A percentile compares a stretch with the other conserved stretches of the same genome.
phyloP scores from a whole-genome alignment of 2,888 invertebrate species.

The Lamellibrachia columna region DNA sequence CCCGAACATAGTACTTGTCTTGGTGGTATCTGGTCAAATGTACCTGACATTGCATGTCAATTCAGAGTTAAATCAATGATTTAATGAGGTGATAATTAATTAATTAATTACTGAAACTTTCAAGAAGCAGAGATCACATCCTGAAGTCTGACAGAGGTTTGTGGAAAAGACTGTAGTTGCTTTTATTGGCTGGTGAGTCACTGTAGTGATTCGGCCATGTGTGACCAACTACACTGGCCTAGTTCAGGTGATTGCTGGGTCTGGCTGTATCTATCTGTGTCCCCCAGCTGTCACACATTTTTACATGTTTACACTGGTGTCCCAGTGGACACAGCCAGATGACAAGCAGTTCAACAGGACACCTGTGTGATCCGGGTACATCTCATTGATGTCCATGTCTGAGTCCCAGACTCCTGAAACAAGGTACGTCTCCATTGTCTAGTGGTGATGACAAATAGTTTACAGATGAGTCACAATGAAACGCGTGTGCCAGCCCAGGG shows the following conservation, averaged over 20 bases:
- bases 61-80: neutral
- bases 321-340: neutral
- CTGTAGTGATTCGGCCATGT: neutral
- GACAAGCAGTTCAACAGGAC: neutral
- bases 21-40: neutral
- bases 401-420: neutral
- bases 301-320: neutral
- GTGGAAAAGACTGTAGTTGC: neutral
- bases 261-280: neutral
- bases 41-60: neutral
- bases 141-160: neutral
- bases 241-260: neutral
- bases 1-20: neutral
- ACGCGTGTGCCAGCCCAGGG: neutral
- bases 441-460: neutral
- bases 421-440: neutral
- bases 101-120: neutral
- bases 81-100: neutral
- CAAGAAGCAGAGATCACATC: neutral
- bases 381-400: neutral
- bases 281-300: neutral
- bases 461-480: neutral
- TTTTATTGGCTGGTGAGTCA: neutral
- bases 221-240: neutral
- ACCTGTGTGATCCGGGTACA: neutral